A percentile compares a stretch with the other conserved stretches of the same genome.
phyloP scores from a whole-genome alignment of 2,113 vertebrate species.

The Numida meleagris region DNA sequence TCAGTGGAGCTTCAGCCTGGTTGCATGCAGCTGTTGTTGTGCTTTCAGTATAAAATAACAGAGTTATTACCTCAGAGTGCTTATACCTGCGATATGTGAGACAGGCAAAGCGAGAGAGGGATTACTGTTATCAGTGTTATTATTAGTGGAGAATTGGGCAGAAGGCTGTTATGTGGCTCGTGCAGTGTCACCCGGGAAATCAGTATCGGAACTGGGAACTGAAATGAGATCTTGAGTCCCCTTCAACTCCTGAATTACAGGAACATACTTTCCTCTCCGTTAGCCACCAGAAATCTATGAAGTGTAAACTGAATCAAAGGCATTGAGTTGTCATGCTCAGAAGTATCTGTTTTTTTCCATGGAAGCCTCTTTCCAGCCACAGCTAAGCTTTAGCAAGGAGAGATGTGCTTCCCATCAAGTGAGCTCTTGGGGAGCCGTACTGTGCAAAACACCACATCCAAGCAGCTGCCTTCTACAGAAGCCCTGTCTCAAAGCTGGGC shows the following conservation, averaged over 20 bases:
- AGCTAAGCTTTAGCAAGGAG: slow-evolving; percentile 7
- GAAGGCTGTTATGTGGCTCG: not conserved
- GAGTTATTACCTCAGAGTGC: not conserved
- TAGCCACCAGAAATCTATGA: slow-evolving; percentile 10
- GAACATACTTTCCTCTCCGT: not conserved
- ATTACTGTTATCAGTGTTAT: not conserved
- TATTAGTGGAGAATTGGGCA: not conserved
- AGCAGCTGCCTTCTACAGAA: slow-evolving; percentile 20
- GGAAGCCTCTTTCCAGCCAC: slow-evolving; percentile 18
- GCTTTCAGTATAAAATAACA: not conserved
- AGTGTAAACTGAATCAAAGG: not conserved
- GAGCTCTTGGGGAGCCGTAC: not conserved
- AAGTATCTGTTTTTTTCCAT: slow-evolving; percentile 45
- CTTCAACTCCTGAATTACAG: not conserved
- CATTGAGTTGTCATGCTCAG: not conserved
- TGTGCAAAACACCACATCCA: not conserved
- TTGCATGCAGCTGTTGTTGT: not conserved
- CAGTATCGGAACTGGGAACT: not conserved
- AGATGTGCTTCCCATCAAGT: not conserved
- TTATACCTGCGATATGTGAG: not conserved
- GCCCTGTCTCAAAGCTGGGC: not conserved
- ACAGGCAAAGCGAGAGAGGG: not conserved
- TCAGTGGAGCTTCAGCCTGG: not conserved
- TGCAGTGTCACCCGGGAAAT: not conserved
- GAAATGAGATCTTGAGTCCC: not conserved